Base-by-base conservation (phyloP, 2,888 invertebrate species). In the Patella ulyssiponensis region DNA sequence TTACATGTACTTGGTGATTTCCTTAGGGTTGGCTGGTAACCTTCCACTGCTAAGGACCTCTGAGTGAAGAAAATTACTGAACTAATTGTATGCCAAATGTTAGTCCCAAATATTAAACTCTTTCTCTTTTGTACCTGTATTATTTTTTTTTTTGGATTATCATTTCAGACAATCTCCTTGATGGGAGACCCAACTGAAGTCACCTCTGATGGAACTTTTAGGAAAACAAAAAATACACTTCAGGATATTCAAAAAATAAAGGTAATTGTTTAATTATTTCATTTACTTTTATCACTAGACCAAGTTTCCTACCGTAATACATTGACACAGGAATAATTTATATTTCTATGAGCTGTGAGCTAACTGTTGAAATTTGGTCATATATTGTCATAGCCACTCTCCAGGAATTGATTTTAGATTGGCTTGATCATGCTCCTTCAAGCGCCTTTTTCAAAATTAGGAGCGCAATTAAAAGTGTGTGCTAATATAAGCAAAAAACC, bases 201-300 rank as follows among this genome's bases (percentile, higher is more conserved):
- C 1, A 73, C 74, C 23, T 73, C 72, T n/a, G 76, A 78, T 14
- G 72, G 76, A 27, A 78, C 75, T 14, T 71, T 76, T 17, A 54
- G 64, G 14, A 75, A 77, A 44, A 85, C 84, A 17, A 86, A 85
- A 78, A 83, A 81, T 14, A 80, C 83, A 1, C 75, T 87, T 58
- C 82, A 84, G 52, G 87, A 87, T 73, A 82, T 87, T 69, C 87
- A 87, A 79, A 87, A 87, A 79, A 75, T 87, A 20, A 83, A 84
- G 81, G 87, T 86, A 77, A 73, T 81, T 70, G 14, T 58, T 27
- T 71, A 2, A 14, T 20, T 1, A 51, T 15, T 58, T 58, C 9
- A 9, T 17, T 17, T 58, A 0, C 5, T 58, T 17, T 58, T 20
- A 20, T 58, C 4, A 17, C 7, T 17, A 56, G 56, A 17, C 5